These are phyloP conservation scores for Dendrocincla fuliginosa DNA, from an alignment of 2,797 vertebrate genomes.

Conservation along the genomic window DNA sequence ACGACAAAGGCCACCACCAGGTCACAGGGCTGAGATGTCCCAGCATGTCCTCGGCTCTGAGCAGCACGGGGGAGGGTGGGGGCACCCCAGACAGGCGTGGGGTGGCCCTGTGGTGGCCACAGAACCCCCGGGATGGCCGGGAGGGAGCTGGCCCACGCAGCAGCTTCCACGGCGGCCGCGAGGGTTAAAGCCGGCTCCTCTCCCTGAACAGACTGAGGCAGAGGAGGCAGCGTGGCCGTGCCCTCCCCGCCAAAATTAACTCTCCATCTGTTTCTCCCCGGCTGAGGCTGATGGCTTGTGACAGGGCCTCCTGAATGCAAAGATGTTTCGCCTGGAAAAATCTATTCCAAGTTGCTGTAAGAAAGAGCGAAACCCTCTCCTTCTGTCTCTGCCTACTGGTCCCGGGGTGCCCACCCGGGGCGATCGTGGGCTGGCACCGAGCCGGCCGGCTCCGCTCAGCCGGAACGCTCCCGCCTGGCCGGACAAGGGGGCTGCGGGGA, in stretches of 20 bases:
- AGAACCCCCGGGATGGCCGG: rapidly evolving
- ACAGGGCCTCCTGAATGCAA: constrained; percentile 79
- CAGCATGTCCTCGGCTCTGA: not conserved
- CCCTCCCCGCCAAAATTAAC: constrained; percentile 60
- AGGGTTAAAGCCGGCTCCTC: not conserved
- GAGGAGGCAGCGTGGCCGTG: not conserved
- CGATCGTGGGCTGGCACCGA: constrained; percentile 16
- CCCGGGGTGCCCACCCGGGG: constrained; percentile 63
- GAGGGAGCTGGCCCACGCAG: not conserved
- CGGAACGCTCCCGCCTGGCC: not conserved
- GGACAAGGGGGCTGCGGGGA: not conserved
- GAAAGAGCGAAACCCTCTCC: constrained; percentile 86
- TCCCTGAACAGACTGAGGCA: not conserved
- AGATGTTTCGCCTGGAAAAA: constrained; percentile 84
- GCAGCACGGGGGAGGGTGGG: rapidly evolving
- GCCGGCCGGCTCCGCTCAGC: constrained; percentile 35
- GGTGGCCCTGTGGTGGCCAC: not conserved
- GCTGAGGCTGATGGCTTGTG: constrained; percentile 72
- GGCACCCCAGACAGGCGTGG: rapidly evolving
- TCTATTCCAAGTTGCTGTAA: constrained; percentile 87
- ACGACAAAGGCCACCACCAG: not conserved
- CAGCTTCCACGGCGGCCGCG: not conserved
- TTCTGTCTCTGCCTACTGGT: constrained; percentile 83
- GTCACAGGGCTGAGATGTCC: not conserved
- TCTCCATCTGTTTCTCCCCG: constrained; percentile 64